Evolutionary conservation across 1,140 invertebrate genomes (phyloP), one percentile per base, ranked within the genome.

Genomic region (Acromyrmex echinatior): DNA sequence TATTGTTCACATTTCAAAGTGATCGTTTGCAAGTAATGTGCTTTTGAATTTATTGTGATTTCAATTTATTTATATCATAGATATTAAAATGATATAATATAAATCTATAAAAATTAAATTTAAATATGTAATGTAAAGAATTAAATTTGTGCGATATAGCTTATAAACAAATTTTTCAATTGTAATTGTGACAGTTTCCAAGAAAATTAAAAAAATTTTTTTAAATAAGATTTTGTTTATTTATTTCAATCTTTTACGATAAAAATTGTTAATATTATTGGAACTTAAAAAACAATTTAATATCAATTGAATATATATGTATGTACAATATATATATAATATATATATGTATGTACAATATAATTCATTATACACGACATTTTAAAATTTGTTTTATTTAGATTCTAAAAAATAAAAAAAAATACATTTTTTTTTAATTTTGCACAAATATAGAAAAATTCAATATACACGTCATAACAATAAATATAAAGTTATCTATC

Each of bases 21-120:
- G 35, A 82, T n/a, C 51, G 56, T 45, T 56, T 87, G 9, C 88
- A 92, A 56, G 91, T 92, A 86, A 21, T 4, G 12, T 63, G 18
- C 18, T n/a, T 16, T 53, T 49, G 21, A 28, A 28, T 51, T 49
- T 16, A 31, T 79, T 12, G 2, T 16, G 39, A 66, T 62, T 60
- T 51, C 0, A 77, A 39, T 3, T 14, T 14, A 12, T 49, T 77
- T 77, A 0, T 58, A n/a, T 31, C 6, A 21, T n/a, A 21, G 18
- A 21, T n/a, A 12, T 45, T 45, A 45, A 45, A 25, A 16, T 2
- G 21, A 73, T 0, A 58, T n/a, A 39, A 39, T 45, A 45, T 45
- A 45, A 45, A 45, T 10, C 6, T 21, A 25, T 1, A 39, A 60
- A 77, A 39, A 25, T 58, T 39, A 18, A 60, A 21, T 58, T 77